A percentile compares a stretch with the other conserved stretches of the same genome.
Evolutionary conservation across 2,113 vertebrate genomes (phyloP).

Genomic region (rabbit (Oryctolagus cuniculus)): mOryCun1.1 NC_091438.1:78133001-78133500

Average conservation of each 20-base stretch:
- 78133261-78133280: background rate
- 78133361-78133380: no score
- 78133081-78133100: background rate
- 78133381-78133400: no score
- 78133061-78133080: background rate
- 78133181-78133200: background rate
- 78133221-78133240: background rate
- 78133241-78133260: slow-evolving; percentile 10
- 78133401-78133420: no score
- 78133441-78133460: no score
- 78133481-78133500: no score
- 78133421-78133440: no score
- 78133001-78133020: background rate
- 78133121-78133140: background rate
- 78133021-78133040: background rate
- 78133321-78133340: background rate
- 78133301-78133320: background rate
- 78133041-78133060: background rate
- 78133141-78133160: background rate
- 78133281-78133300: background rate
- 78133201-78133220: slow-evolving; percentile 10
- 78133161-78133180: background rate
- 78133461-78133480: no score
- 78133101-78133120: background rate
- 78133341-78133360: no score